Evolutionary conservation across 2,797 vertebrate species (phyloP).

Genomic region (Notoglanidium macrostoma): DNA sequence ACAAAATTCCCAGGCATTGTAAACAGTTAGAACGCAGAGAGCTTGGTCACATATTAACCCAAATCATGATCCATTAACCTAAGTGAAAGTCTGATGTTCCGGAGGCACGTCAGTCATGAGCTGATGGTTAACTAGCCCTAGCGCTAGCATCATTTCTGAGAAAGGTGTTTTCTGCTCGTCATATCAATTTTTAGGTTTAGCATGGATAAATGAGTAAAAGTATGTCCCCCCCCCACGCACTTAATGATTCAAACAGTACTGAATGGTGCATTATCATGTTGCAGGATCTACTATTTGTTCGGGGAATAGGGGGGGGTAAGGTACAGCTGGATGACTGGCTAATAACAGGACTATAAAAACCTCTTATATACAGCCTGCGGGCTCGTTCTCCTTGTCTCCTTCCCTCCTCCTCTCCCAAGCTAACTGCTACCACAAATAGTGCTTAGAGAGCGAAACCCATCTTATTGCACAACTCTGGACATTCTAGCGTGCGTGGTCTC

Average conservation of each 20-base stretch:
- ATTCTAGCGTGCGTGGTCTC: background rate
- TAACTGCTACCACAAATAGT: background rate
- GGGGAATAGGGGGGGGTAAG: background rate
- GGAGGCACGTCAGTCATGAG: background rate
- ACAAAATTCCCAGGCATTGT: background rate
- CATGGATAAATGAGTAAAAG: background rate
- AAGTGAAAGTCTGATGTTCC: background rate
- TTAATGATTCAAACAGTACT: background rate
- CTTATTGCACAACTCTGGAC: background rate
- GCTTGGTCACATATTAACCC: constrained; percentile 17
- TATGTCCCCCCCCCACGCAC: background rate
- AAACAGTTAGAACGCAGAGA: background rate
- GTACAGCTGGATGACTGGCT: background rate
- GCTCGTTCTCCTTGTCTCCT: background rate
- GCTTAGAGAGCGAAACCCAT: background rate
- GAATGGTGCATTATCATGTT: background rate
- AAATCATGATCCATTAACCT: constrained; percentile 34
- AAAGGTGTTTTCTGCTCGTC: background rate
- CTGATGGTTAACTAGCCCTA: constrained; percentile 38
- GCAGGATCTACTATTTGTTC: background rate
- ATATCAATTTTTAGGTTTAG: background rate
- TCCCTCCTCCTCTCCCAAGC: background rate
- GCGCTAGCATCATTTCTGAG: background rate
- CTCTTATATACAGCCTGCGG: background rate
- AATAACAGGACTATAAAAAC: constrained; percentile 4